Conservation (phyloP, 1,140 invertebrate genomes). For the Druon quercuslanigerum region DNA sequence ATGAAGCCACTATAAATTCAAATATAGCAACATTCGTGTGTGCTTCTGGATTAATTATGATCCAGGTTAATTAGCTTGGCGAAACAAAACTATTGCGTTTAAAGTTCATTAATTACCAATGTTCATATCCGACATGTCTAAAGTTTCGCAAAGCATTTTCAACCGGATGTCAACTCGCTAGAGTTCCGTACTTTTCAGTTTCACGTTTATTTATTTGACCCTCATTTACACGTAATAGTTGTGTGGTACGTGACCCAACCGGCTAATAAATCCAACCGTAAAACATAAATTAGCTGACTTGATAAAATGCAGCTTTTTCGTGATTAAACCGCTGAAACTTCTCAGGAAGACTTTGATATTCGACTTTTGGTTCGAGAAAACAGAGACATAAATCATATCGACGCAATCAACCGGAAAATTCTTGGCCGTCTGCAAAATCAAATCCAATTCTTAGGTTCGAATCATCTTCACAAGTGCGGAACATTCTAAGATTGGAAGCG, state of each 20-base stretch:
- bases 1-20: background rate
- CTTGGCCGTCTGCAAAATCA: background rate
- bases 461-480: background rate
- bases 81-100: background rate
- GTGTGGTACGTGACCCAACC: background rate
- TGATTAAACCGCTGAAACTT: background rate
- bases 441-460: background rate
- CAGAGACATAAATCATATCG: slow-evolving; percentile 13
- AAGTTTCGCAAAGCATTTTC: slow-evolving; percentile 5
- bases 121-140: background rate
- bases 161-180: background rate
- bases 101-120: slow-evolving; percentile 8
- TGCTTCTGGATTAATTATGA: background rate
- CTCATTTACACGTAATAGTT: slow-evolving; percentile 15
- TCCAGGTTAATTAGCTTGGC: background rate
- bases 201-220: slow-evolving; percentile 15
- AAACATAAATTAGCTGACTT: slow-evolving; percentile 20
- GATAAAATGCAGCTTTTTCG: background rate
- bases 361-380: slow-evolving; percentile 8
- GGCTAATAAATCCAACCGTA: slow-evolving; percentile 7
- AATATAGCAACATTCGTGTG: background rate
- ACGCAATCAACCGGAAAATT: background rate
- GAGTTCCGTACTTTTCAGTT: slow-evolving; percentile 5
- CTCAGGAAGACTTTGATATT: background rate
- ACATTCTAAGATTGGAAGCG: no score